Conservation (phyloP, 1,140 invertebrate genomes). For the Cyclina sinensis region DNA sequence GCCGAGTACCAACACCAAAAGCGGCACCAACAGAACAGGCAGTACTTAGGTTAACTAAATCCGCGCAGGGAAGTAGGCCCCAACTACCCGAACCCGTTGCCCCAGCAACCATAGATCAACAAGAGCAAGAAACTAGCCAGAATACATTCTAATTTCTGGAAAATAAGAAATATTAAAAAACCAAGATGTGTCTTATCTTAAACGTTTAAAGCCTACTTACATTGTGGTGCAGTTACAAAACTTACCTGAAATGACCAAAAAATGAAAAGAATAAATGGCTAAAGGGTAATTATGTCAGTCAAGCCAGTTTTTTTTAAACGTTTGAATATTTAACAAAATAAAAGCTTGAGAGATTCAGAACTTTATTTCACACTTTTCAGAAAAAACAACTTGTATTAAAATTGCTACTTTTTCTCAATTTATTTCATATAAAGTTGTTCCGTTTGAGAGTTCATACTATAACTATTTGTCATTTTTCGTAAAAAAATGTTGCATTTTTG, state of each 20-base stretch:
- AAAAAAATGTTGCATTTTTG: no score
- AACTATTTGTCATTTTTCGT: not conserved
- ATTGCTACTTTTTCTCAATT: not conserved
- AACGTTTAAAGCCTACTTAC: not conserved
- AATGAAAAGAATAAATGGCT: not conserved
- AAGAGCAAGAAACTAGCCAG: slow-evolving; percentile 13
- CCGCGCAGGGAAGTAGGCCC: slow-evolving; percentile 55
- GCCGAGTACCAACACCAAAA: slow-evolving; percentile 38
- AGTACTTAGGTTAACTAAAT: slow-evolving; percentile 53
- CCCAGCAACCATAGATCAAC: slow-evolving; percentile 57
- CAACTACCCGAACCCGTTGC: slow-evolving; percentile 37
- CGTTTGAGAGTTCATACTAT: not conserved
- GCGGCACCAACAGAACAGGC: slow-evolving; percentile 7
- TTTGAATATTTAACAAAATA: not conserved
- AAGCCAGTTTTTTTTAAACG: not conserved
- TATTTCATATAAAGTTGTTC: not conserved
- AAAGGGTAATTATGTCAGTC: not conserved
- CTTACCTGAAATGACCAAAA: not conserved
- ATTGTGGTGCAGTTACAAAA: not conserved
- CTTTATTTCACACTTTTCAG: not conserved
- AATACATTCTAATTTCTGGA: slow-evolving; percentile 51
- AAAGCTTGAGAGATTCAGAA: not conserved
- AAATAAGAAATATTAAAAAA: not conserved
- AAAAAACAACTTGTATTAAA: not conserved
- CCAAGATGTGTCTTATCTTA: not conserved